These are phyloP conservation scores for Lasioglossum albipes DNA, from an alignment of 1,140 invertebrate species.

Conservation along the genomic window DNA sequence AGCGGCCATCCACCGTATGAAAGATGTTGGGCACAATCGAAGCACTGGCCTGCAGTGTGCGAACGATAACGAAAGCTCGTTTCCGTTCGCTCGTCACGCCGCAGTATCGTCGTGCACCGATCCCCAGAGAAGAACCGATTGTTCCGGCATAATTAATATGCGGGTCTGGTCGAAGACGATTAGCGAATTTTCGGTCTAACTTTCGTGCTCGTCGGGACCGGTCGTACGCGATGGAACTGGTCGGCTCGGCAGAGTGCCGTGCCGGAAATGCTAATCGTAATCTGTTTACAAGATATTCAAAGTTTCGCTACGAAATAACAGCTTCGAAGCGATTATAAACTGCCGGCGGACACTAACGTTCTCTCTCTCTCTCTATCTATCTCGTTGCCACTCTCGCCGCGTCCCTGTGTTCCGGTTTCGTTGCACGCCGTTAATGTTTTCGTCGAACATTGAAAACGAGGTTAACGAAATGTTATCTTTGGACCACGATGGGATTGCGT, in stretches of 20 bases:
- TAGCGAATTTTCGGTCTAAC: slow-evolving; percentile 1
- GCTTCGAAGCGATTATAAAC: slow-evolving; percentile 25
- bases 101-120: too few species aligned
- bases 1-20: too few species aligned
- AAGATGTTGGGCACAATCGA: too few species aligned
- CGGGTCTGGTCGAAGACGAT: neutral
- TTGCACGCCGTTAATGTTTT: neutral
- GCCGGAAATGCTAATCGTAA: neutral
- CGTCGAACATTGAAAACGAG: slow-evolving; percentile 29
- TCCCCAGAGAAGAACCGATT: neutral
- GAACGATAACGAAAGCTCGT: too few species aligned
- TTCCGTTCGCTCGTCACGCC: too few species aligned
- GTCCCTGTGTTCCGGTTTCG: too few species aligned
- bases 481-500: slow-evolving; percentile 30
- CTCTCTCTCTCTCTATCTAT: neutral
- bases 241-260: neutral
- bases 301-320: slow-evolving; percentile 13
- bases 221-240: neutral
- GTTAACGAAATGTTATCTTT: slow-evolving; percentile 46
- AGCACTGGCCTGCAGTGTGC: too few species aligned
- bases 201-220: neutral
- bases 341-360: neutral
- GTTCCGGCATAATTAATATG: neutral
- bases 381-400: too few species aligned
- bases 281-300: slow-evolving; percentile 27